Evolutionary conservation across 1,140 invertebrate species (phyloP).

Genomic region (Planococcus citri): DNA sequence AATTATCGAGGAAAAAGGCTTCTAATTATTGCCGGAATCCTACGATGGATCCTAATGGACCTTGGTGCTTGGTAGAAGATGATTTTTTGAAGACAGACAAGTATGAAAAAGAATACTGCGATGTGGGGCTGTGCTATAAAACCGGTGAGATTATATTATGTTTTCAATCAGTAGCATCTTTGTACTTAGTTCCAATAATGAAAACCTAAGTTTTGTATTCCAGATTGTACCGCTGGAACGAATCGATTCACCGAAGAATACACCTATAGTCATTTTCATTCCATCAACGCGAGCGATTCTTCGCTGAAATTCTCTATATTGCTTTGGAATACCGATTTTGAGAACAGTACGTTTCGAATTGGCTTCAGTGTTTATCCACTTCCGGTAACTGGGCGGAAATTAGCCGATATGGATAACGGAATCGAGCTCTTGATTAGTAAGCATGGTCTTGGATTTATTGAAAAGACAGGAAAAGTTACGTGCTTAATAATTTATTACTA

Average conservation of each 20-base stretch:
- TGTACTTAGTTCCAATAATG: no score
- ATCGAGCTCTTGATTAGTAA: conserved; percentile 22
- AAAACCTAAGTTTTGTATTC: no score
- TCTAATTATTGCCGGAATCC: conserved; percentile 43
- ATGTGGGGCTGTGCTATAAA: no score
- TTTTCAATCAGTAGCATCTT: no score
- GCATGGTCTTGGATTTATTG: conserved; percentile 18
- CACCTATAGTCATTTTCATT: no score
- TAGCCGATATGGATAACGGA: conserved; percentile 15
- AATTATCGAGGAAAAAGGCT: conserved; percentile 33
- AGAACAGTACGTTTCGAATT: not conserved
- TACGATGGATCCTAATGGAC: conserved; percentile 34
- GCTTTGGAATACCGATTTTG: not conserved
- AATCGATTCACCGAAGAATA: no score
- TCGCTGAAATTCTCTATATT: not conserved
- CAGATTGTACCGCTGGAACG: no score
- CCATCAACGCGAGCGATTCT: not conserved
- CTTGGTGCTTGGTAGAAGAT: conserved; percentile 42
- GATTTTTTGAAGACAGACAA: conserved; percentile 33
- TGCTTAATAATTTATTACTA: no score
- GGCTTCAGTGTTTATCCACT: conserved; percentile 21
- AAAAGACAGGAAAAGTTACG: not conserved
- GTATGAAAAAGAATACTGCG: conserved; percentile 32
- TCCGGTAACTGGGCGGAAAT: not conserved
- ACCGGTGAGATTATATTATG: no score